Conservation (phyloP, 2,888 invertebrate genomes). For the Osmoderma eremita region DNA sequence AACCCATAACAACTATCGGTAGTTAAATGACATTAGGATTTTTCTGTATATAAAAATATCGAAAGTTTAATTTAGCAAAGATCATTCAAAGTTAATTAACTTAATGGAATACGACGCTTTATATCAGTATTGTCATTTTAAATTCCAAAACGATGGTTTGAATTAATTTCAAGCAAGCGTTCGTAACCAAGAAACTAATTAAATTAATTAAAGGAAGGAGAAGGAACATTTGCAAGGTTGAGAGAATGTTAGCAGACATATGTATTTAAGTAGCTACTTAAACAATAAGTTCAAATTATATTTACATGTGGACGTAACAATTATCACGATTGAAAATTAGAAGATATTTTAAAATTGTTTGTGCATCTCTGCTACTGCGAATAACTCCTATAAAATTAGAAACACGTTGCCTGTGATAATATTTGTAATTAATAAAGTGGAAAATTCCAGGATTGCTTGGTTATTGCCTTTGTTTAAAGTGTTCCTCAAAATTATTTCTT, state of each 20-base stretch:
- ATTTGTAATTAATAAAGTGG: too few relatives aligned
- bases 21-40: not conserved
- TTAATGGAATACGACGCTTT: constrained; percentile 11
- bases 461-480: too few relatives aligned
- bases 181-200: constrained; percentile 9
- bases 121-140: constrained; percentile 12
- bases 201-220: not conserved
- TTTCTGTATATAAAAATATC: not conserved
- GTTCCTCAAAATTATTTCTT: too few relatives aligned
- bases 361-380: too few relatives aligned
- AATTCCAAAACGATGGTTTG: constrained; percentile 4
- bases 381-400: too few relatives aligned
- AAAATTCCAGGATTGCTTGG: too few relatives aligned
- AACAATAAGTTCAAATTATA: too few relatives aligned
- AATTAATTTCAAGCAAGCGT: constrained; percentile 17
- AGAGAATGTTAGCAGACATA: not conserved
- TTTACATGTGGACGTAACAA: too few relatives aligned
- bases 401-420: too few relatives aligned
- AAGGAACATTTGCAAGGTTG: not conserved
- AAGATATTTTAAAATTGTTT: too few relatives aligned
- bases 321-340: too few relatives aligned
- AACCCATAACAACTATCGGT: not conserved
- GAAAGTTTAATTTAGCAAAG: constrained; percentile 11
- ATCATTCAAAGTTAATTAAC: constrained; percentile 20
- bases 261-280: too few relatives aligned